Evolutionary conservation across 2,797 vertebrate genomes (phyloP).

Genomic region (Karalla daura): DNA sequence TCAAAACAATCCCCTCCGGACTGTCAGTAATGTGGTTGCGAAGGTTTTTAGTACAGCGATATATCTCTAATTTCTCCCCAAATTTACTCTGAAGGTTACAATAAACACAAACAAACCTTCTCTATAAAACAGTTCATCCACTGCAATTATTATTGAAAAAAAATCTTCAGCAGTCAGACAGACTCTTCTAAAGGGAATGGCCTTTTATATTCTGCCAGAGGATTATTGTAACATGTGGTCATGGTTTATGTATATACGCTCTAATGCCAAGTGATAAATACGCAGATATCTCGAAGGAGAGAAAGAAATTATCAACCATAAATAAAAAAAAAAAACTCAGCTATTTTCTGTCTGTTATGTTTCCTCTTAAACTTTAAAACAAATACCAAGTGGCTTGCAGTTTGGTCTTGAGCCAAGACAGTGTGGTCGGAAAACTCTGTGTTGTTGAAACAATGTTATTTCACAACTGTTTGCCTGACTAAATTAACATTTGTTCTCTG

Average conservation of each 20-base stretch:
- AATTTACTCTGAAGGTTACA: conserved; percentile 20
- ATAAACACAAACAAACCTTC: conserved; percentile 16
- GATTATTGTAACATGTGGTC: background rate
- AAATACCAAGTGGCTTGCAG: background rate
- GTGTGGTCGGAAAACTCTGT: background rate
- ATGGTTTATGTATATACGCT: background rate
- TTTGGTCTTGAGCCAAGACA: conserved; percentile 2
- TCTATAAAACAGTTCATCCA: conserved; percentile 1
- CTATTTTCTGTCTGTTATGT: conserved; percentile 8
- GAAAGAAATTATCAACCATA: background rate
- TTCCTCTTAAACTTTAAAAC: conserved; percentile 8
- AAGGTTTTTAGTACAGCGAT: background rate
- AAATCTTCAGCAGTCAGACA: background rate
- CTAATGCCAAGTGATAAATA: background rate
- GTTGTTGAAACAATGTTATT: conserved; percentile 3
- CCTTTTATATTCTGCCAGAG: background rate
- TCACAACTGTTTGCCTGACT: background rate
- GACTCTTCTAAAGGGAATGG: background rate
- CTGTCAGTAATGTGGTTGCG: conserved; percentile 13
- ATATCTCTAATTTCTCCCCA: conserved; percentile 1
- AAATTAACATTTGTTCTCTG: conserved; percentile 5
- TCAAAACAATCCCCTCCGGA: conserved; percentile 26
- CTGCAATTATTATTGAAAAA: background rate
- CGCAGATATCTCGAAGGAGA: background rate
- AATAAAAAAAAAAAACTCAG: no score